A percentile compares a stretch with the other conserved stretches of the same genome.
Conservation (phyloP, 2,888 invertebrate genomes). For the Euplexia lucipara region DNA sequence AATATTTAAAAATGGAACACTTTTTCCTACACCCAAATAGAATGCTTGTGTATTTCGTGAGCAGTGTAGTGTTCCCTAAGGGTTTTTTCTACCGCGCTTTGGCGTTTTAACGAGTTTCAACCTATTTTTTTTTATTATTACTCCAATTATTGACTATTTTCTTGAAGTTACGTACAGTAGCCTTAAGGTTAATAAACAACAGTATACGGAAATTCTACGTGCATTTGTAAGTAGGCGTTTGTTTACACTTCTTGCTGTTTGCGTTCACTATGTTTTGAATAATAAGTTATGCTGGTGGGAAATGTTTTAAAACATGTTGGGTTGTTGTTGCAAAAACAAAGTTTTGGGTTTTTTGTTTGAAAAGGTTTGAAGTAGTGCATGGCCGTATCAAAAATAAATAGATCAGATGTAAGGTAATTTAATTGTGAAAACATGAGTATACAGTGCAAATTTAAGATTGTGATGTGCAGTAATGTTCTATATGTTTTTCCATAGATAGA, state of each 20-base stretch:
- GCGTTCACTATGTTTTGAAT: slow-evolving; percentile 37
- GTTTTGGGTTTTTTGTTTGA: slow-evolving; percentile 5
- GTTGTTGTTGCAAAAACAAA: slow-evolving; percentile 19
- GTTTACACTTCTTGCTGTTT: slow-evolving; percentile 37
- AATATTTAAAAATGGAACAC: slow-evolving; percentile 46
- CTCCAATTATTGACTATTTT: slow-evolving; percentile 37
- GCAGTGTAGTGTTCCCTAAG: slow-evolving; percentile 33
- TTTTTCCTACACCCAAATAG: slow-evolving; percentile 47
- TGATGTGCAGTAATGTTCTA: too few species aligned
- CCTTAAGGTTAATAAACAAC: slow-evolving; percentile 14
- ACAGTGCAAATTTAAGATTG: too few species aligned
- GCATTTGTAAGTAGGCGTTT: slow-evolving; percentile 25
- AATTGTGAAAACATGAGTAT: too few species aligned
- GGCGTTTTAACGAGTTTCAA: slow-evolving; percentile 56
- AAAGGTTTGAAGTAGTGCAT: neutral
- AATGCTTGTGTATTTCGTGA: slow-evolving; percentile 51
- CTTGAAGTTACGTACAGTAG: slow-evolving; percentile 8
- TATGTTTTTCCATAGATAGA: too few species aligned
- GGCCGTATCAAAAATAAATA: too few species aligned
- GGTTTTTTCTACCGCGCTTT: slow-evolving; percentile 35
- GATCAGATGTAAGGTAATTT: too few species aligned
- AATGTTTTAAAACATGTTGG: slow-evolving; percentile 1
- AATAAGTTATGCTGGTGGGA: slow-evolving; percentile 34
- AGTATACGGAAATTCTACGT: slow-evolving; percentile 26
- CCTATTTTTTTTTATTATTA: slow-evolving; percentile 47